Evolutionary conservation across 2,888 invertebrate genomes (phyloP), one percentile per base, ranked within the genome.

Genomic region (Argyresthia goedartella): DNA sequence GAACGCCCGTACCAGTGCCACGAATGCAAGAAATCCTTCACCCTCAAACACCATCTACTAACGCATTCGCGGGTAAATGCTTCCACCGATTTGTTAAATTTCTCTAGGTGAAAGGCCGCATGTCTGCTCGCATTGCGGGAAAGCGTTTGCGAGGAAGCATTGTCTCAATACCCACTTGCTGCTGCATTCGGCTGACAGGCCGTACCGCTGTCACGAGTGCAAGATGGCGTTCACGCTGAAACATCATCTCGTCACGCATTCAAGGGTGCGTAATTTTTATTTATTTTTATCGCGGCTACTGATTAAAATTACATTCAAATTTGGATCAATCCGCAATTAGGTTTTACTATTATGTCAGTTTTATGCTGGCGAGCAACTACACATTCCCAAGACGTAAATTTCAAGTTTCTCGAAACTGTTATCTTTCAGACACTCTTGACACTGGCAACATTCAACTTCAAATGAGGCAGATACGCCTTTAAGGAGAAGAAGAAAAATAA

Each of bases 221-320:
- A 94, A 94, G 81, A 95, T 95, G 85, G 93, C 94, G 55, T 95
- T 95, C 68, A 95, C 95, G 1, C 81, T 95, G 54, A 95, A 95
- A 71, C 95, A 95, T 76, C 95, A 95, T 76, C 88, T 95, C 61
- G 90, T 94, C 55, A 93, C 94, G 56, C 94, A 94, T 76, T 91
- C 92, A 11, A 89, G 93, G 69, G 93, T 91, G 64, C 78, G 84
- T 70, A 44, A 39, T 43, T 50, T 52, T 44, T 10, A 39, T 2
- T 47, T 52, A 15, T 10, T 10, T 16, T 2, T 25, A 25, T 25
- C 25, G 3, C 3, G 25, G 25, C 2, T 25, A 25, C 25, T 25
- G 25, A 25, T 25, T 4, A 4, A 25, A 25, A 25, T 25, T 6
- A 6, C 25, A 25, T 25, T 25, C 3, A 25, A 25, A 25, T 25